Base-by-base conservation (phyloP, 1,140 invertebrate genomes). In the Diachasma alloeum region DNA sequence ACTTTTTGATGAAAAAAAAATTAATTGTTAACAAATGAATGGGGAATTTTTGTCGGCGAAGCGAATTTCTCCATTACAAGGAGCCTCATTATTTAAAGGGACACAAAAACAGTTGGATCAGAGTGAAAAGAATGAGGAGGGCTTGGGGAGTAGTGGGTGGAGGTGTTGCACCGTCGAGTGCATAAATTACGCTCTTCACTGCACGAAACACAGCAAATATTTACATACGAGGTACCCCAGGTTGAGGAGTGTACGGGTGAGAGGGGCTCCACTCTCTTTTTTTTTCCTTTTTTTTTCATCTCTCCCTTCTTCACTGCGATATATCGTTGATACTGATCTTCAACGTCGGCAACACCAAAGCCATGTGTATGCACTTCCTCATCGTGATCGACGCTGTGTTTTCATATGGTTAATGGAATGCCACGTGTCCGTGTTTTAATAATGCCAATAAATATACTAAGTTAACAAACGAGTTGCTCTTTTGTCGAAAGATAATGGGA, bases 211-310 rank as follows among this genome's bases (percentile, higher is more conserved):
- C 66, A 31, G 26, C 31, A 68, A 68, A 68, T 68, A 68, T 68
- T 68, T 37, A 68, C 36, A 68, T 68, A 39, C 66, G 74, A 72
- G 72, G 48, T 37, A 76, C 67, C 42, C 44, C 42, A 72, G 78
- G 68, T 48, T 48, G 72, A 75, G 42, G 46, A 78, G 83, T 86
- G 83, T 85, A 86, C 85, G 82, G 26, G 24, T 6, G 19, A 26
- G 24, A 66, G 26, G 36, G 66, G 24, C 22, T 63, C 22, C 4
- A 63, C 24, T 63, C 59, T n/a, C n/a, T 56, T 56, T 22, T 56
- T 56, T 56, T 56, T 56, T 19, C 19, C 5, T 66, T 31, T 68
- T 68, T 68, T 39, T 68, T 8, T 39, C 19, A 13, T 22, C 56
- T 44, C 31, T 44, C 44, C 74, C 39, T 42, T 37, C 31, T 11